Evolutionary conservation across 2,888 invertebrate genomes (phyloP).

Genomic region (Heliconius cydno): DNA sequence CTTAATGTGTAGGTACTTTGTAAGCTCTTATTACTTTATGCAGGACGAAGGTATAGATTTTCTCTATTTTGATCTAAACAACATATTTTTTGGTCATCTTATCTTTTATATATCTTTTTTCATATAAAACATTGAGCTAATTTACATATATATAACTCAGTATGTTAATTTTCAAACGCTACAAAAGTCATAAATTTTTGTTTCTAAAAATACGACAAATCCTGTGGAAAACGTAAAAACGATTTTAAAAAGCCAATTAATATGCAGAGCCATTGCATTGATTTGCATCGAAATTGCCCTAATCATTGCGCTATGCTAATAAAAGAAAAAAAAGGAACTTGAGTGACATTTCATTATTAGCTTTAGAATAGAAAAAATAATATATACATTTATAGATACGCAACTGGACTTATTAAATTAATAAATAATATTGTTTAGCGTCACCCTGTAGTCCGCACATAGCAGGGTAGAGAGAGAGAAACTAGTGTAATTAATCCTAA

Average conservation of each 20-base stretch:
- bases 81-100: not conserved
- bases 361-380: too few relatives aligned
- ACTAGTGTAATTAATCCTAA: too few relatives aligned
- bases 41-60: not conserved
- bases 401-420: too few relatives aligned
- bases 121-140: not conserved
- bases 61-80: not conserved
- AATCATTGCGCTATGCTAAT: not conserved
- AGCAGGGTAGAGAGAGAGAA: too few relatives aligned
- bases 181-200: not conserved
- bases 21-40: not conserved
- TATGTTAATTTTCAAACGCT: not conserved
- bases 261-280: constrained; percentile 4
- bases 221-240: not conserved
- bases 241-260: not conserved
- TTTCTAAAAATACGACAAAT: not conserved
- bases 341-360: not conserved
- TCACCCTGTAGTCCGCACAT: too few relatives aligned
- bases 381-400: too few relatives aligned
- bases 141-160: not conserved
- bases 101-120: not conserved
- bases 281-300: not conserved
- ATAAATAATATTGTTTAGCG: too few relatives aligned
- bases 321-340: not conserved
- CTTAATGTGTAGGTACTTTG: not conserved